These are phyloP conservation scores for Oreochromis spilurus DNA, from an alignment of 2,113 vertebrate species.

Conservation along the genomic window DNA sequence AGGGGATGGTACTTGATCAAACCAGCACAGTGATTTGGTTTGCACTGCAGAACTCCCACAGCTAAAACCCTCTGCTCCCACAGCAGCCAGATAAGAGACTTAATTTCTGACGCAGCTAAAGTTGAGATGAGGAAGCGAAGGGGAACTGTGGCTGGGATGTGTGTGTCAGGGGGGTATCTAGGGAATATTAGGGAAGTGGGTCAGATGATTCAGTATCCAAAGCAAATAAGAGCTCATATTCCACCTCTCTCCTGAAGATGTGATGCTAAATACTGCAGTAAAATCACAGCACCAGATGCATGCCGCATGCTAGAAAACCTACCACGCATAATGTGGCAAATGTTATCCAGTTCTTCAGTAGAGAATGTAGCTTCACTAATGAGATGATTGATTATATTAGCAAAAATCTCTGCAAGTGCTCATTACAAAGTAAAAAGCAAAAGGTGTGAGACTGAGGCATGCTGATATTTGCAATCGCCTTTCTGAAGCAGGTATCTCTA, in stretches of 20 bases:
- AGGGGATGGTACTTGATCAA: conserved; percentile 7
- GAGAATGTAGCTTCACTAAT: neutral
- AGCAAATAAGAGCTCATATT: conserved; percentile 59
- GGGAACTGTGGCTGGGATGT: neutral
- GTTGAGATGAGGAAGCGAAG: neutral
- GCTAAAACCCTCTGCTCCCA: conserved; percentile 8
- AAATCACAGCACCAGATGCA: neutral
- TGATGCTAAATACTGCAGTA: conserved; percentile 35
- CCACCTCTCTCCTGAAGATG: conserved; percentile 7
- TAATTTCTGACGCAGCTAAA: conserved; percentile 35
- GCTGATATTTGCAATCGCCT: neutral
- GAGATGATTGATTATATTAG: neutral
- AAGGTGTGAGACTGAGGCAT: neutral
- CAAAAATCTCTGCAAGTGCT: neutral
- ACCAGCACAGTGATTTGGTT: conserved; percentile 22
- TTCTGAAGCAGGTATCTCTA: neutral
- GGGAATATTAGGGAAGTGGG: conserved; percentile 63
- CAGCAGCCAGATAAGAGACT: conserved; percentile 41
- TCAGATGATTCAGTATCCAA: conserved; percentile 64
- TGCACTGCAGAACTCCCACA: conserved; percentile 35
- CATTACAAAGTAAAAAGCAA: neutral
- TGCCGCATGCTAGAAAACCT: neutral
- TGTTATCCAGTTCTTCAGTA: neutral
- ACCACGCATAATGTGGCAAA: neutral
- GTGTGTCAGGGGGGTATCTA: neutral